Evolutionary conservation across 2,113 vertebrate species (phyloP).

Genomic region (Glaucomys volans): DNA sequence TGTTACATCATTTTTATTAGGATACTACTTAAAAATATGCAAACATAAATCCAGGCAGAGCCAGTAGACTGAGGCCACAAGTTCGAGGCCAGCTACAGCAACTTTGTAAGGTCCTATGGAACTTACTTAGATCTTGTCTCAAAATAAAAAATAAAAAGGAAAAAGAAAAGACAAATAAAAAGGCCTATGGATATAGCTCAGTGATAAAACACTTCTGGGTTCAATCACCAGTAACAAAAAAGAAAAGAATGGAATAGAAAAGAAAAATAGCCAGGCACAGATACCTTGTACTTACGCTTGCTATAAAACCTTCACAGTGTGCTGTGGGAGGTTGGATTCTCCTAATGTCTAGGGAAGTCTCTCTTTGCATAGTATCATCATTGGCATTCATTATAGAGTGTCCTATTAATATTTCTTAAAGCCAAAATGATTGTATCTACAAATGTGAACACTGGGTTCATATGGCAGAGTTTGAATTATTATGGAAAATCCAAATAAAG

Average conservation of each 20-base stretch:
- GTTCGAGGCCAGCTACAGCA: too few species aligned
- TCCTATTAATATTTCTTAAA: background rate
- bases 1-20: conserved; percentile 18
- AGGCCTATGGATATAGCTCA: too few species aligned
- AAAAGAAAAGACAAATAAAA: too few species aligned
- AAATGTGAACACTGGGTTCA: background rate
- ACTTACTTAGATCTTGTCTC: too few species aligned
- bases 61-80: too few species aligned
- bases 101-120: too few species aligned
- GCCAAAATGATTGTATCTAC: background rate
- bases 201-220: too few species aligned
- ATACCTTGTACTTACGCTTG: background rate
- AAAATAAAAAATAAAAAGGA: too few species aligned
- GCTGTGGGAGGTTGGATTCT: background rate
- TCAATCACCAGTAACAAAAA: too few species aligned
- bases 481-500: conserved; percentile 5
- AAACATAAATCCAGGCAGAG: background rate
- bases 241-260: too few species aligned
- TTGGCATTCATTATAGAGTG: background rate
- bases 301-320: background rate
- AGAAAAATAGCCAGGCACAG: background rate
- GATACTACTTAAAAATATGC: background rate
- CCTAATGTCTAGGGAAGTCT: background rate
- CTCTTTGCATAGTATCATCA: background rate
- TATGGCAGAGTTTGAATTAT: background rate